Conservation (phyloP, 2,797 vertebrate genomes). For the Coregonus ussuriensis region DNA sequence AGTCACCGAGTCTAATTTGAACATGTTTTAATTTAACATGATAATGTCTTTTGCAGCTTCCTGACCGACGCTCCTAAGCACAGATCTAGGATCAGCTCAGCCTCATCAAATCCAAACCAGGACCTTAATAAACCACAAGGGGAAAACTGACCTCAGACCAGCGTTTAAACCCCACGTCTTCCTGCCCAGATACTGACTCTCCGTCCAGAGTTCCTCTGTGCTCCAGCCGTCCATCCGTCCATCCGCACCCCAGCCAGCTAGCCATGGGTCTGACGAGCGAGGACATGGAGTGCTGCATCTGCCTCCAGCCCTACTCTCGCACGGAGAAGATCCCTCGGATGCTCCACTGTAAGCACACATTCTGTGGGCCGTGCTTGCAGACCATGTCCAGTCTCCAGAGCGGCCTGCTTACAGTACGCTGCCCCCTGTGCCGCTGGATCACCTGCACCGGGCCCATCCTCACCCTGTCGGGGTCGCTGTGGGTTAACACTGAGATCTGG, state of each 20-base stretch:
- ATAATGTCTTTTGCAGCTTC: no score
- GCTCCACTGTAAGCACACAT: constrained; percentile 70
- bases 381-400: constrained; percentile 25
- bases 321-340: constrained; percentile 51
- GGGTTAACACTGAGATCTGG: constrained; percentile 68
- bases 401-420: constrained; percentile 35
- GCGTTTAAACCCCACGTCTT: neutral
- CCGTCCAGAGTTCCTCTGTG: neutral
- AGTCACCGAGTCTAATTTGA: no score
- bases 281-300: constrained; percentile 62
- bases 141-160: no score
- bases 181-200: neutral
- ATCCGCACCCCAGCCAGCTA: neutral
- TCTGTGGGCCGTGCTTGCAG: constrained; percentile 63
- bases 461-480: constrained; percentile 49
- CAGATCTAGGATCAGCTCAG: no score
- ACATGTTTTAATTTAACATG: neutral
- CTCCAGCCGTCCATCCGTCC: neutral
- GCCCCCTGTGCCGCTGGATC: constrained; percentile 69
- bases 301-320: constrained; percentile 56
- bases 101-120: neutral
- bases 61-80: neutral
- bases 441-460: constrained; percentile 55
- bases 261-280: constrained; percentile 25
- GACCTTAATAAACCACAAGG: neutral